Evolutionary conservation across 2,113 vertebrate genomes (phyloP).

Genomic region (Pica pica): DNA sequence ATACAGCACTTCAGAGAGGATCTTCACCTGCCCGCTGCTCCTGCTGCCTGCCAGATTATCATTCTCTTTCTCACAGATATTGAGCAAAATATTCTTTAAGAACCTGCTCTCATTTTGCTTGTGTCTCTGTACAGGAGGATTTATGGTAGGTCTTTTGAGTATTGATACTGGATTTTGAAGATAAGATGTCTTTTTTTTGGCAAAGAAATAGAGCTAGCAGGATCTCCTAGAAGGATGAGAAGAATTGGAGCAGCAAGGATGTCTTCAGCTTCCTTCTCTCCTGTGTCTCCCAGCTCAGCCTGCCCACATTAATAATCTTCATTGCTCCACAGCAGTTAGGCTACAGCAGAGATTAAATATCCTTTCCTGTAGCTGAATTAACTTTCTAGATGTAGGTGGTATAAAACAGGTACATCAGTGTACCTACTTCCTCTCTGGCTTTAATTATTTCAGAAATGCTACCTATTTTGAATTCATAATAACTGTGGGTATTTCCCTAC

Average conservation of each 20-base stretch:
- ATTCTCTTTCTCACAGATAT: background rate
- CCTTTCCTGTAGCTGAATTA: background rate
- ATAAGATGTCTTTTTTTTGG: background rate
- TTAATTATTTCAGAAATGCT: background rate
- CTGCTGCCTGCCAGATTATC: background rate
- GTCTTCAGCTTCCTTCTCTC: background rate
- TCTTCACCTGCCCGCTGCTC: background rate
- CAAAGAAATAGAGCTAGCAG: background rate
- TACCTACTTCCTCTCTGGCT: background rate
- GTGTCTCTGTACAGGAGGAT: background rate
- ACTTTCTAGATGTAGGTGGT: background rate
- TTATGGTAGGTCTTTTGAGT: background rate
- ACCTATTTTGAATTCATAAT: background rate
- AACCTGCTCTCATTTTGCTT: background rate
- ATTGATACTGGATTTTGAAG: background rate
- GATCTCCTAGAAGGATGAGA: background rate
- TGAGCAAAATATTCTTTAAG: background rate
- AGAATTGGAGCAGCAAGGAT: background rate
- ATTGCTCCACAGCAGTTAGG: background rate
- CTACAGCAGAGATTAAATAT: background rate
- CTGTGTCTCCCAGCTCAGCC: background rate
- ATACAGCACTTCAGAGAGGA: background rate
- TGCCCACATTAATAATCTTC: background rate
- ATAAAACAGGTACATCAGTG: background rate
- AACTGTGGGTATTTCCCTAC: background rate